Base-by-base conservation (phyloP, 2,797 vertebrate genomes). In the Brachymystax lenok region DNA sequence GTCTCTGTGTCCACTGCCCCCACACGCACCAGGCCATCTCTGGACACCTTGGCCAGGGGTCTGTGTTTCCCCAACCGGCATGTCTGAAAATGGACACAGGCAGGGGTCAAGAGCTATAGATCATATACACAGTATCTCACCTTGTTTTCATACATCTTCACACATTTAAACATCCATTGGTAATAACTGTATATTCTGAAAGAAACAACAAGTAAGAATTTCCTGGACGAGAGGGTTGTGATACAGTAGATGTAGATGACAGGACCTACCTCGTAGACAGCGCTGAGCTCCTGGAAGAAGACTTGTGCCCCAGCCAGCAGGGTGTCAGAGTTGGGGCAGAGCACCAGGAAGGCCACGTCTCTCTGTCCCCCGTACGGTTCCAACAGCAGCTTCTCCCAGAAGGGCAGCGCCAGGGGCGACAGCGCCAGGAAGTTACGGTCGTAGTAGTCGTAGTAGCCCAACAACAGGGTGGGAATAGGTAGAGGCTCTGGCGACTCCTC, bases 51-150 rank as follows among this genome's bases (percentile, higher is more conserved):
- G 86, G 96, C 95, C 88, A 99, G 95, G 50, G 98, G 97, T 74
- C 97, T 96, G 88, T 99, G 98, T 91, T 99, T 97, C 76, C 98
- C 98, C n/a, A 99, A 95, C 2, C 96, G 95, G 84, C 98, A 99
- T 73, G 97, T 97, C 98, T 99, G 85, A 3, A 80, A 77, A 79
- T 46, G 27, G 24, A 28, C 69, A 56, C 3, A 81, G 46, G 30
- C 17, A 75, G 21, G 52, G 35, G 70, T 52, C 14, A 50, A n/a
- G 16, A 88, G 59, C 10, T 63, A 63, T 63, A 21, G 59, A 12
- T 63, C n/a, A 27, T 7, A 63, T 24, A 63, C 59, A 24, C 21
- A 63, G 19, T 61, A n/a, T 59, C 13, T 19, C 17, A 54, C 3
- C 52, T 56, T 56, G 14, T 19, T 16, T 56, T 19, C 14, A 16